These are phyloP conservation scores for Aporophyla nigra DNA, from an alignment of 2,888 invertebrate genomes.

Conservation along the genomic window DNA sequence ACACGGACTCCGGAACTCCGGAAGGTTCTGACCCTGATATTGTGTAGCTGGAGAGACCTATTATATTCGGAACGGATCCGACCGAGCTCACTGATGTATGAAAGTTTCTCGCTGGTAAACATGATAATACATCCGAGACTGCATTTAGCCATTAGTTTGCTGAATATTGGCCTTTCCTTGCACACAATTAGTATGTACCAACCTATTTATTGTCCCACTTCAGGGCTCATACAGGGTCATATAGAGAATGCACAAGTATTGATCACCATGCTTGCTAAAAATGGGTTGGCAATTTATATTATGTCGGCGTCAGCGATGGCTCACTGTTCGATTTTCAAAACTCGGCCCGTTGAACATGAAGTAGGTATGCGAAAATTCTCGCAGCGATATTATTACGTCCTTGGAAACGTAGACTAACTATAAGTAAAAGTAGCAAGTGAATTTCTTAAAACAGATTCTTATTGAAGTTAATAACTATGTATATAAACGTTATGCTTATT, in stretches of 20 bases:
- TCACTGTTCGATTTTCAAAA: too few species aligned
- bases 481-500: background rate
- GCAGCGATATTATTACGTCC: too few species aligned
- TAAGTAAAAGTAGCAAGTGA: background rate
- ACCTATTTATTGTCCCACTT: too few species aligned
- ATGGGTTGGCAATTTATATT: too few species aligned
- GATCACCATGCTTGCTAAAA: too few species aligned
- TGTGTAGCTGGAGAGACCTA: background rate
- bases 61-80: slow-evolving; percentile 4
- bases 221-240: too few species aligned
- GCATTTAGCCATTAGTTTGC: background rate
- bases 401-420: too few species aligned
- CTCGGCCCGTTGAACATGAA: too few species aligned
- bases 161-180: background rate
- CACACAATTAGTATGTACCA: background rate
- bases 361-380: too few species aligned
- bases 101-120: background rate
- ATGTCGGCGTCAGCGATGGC: too few species aligned
- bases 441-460: background rate
- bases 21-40: background rate
- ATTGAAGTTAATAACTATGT: background rate
- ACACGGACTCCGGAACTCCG: background rate
- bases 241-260: too few species aligned
- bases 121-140: background rate
- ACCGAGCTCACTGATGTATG: background rate